Evolutionary conservation across 1,140 invertebrate species (phyloP).

Genomic region (Marisa cornuarietis): DNA sequence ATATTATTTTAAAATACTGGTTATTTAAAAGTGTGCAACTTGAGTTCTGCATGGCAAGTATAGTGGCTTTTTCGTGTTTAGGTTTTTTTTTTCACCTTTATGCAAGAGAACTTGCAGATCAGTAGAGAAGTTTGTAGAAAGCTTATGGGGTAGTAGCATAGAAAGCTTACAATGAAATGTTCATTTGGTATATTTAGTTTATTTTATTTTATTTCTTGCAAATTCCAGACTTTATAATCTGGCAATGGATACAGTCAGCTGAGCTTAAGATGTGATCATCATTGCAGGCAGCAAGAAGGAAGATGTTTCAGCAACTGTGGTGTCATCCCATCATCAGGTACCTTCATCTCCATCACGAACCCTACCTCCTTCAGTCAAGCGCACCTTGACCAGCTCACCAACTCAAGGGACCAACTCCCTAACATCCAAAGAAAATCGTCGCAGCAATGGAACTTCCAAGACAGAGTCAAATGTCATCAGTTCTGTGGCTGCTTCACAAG

Average conservation of each 20-base stretch:
- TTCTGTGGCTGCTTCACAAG: neutral
- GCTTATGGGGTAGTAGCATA: no score
- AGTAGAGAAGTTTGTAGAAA: no score
- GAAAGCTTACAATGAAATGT: no score
- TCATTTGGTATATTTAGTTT: no score
- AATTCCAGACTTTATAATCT: neutral
- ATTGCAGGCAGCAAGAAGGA: constrained; percentile 6
- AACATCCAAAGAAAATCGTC: constrained; percentile 2
- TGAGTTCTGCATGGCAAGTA: no score
- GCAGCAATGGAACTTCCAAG: neutral
- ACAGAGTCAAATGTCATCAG: neutral
- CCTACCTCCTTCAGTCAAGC: neutral
- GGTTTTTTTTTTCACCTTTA: no score
- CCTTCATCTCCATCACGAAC: neutral
- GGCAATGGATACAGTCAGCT: neutral
- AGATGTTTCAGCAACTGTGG: neutral
- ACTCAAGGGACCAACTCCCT: neutral
- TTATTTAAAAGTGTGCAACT: no score
- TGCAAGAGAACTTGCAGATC: no score
- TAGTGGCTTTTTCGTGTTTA: no score
- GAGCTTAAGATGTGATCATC: neutral
- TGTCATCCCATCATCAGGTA: no score
- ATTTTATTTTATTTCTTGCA: neutral
- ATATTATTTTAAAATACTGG: no score
- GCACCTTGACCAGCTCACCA: neutral